phyloP scores from a whole-genome alignment of 2,113 vertebrate species.

The Brachionichthys hirsutus region DNA sequence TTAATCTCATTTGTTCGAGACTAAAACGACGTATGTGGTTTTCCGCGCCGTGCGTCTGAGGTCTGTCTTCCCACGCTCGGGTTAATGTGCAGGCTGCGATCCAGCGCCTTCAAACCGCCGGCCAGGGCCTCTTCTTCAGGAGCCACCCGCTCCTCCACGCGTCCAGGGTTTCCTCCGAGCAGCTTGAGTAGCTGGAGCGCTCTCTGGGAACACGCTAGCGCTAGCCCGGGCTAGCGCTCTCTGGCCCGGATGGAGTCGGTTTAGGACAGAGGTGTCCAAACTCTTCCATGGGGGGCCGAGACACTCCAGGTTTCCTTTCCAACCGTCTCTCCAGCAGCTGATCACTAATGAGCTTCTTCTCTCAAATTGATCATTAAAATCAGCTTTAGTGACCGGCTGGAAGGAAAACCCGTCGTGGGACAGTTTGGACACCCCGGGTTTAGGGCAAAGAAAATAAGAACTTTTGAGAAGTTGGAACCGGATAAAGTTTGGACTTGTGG shows the following conservation, averaged over 20 bases:
- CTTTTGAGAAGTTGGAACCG: neutral
- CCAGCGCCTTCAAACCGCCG: slow-evolving; percentile 52
- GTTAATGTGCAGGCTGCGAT: slow-evolving; percentile 48
- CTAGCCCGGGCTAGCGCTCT: slow-evolving; percentile 4
- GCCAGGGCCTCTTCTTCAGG: slow-evolving; percentile 34
- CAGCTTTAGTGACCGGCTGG: too few relatives aligned
- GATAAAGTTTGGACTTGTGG: neutral
- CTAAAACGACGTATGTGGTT: slow-evolving; percentile 64
- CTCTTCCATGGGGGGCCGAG: too few relatives aligned
- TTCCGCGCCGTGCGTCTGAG: slow-evolving; percentile 52
- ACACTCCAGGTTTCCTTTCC: too few relatives aligned
- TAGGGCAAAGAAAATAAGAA: neutral
- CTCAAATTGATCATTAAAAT: too few relatives aligned
- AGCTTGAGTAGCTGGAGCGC: too few relatives aligned
- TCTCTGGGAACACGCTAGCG: too few relatives aligned
- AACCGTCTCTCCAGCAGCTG: too few relatives aligned
- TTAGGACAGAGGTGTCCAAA: too few relatives aligned
- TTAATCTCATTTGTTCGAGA: slow-evolving; percentile 69
- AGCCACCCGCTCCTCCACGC: slow-evolving; percentile 5
- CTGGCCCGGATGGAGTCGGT: too few relatives aligned
- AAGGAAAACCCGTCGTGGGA: too few relatives aligned
- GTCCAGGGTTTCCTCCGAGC: slow-evolving; percentile 12
- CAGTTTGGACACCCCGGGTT: too few relatives aligned
- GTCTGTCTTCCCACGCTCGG: slow-evolving; percentile 57
- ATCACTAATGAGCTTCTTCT: too few relatives aligned